Evolutionary conservation across 2,797 vertebrate genomes (phyloP).

Genomic region (Phylloscopus collybita): DNA sequence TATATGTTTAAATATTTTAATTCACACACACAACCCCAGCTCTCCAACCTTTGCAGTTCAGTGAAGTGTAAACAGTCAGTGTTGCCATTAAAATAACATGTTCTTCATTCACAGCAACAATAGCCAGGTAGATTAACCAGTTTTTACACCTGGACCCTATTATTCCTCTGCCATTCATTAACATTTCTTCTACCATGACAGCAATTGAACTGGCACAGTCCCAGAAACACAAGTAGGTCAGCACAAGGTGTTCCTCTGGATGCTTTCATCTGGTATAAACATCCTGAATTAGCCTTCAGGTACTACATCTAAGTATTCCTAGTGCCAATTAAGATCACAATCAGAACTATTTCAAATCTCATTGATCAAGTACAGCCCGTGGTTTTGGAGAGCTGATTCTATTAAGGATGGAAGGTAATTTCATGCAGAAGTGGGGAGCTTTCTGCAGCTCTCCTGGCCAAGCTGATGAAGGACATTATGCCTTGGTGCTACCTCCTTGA

Average conservation of each 20-base stretch:
- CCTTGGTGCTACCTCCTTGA: neutral
- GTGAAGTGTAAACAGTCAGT: conserved; percentile 68
- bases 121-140: conserved; percentile 52
- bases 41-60: conserved; percentile 68
- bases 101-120: conserved; percentile 63
- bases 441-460: neutral
- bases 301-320: conserved; percentile 45
- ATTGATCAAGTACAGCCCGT: conserved; percentile 3
- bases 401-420: neutral
- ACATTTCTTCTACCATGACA: conserved; percentile 52
- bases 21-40: neutral
- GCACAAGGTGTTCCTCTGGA: conserved; percentile 73
- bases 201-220: conserved; percentile 61
- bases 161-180: conserved; percentile 49
- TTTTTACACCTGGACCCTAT: conserved; percentile 11
- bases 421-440: neutral
- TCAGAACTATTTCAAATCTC: conserved; percentile 10
- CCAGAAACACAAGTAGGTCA: conserved; percentile 64
- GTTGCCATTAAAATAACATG: conserved; percentile 63
- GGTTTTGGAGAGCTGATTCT: neutral
- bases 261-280: conserved; percentile 66
- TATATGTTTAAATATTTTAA: neutral
- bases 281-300: conserved; percentile 63
- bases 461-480: neutral
- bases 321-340: conserved; percentile 58